Evolutionary conservation across 1,140 invertebrate genomes (phyloP).

Genomic region (Armadillidium nasatum): DNA sequence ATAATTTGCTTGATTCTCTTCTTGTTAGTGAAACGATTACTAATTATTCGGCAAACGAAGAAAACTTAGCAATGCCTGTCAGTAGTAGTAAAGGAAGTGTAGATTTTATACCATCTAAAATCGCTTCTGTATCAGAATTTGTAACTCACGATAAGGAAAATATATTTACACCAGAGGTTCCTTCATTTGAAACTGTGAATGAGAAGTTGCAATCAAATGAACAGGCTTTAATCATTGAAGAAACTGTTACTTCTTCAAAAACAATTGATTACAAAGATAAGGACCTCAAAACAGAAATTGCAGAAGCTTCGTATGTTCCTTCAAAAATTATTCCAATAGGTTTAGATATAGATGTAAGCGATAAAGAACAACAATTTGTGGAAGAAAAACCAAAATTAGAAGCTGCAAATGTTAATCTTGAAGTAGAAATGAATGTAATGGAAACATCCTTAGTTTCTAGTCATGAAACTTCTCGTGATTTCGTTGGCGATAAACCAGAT

Average conservation of each 20-base stretch:
- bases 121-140: no score
- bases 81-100: no score
- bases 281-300: slow-evolving; percentile 25
- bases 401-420: slow-evolving; percentile 24
- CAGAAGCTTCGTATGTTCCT: slow-evolving; percentile 32
- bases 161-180: no score
- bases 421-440: slow-evolving; percentile 30
- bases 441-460: slow-evolving; percentile 32
- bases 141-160: no score
- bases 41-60: no score
- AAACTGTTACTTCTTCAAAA: slow-evolving; percentile 30
- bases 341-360: slow-evolving; percentile 38
- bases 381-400: slow-evolving; percentile 29
- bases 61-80: no score
- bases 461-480: slow-evolving; percentile 31
- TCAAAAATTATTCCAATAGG: slow-evolving; percentile 37
- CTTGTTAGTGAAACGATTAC: no score
- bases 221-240: slow-evolving; percentile 31
- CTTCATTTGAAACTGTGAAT: no score
- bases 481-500: slow-evolving; percentile 7
- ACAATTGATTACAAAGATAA: slow-evolving; percentile 24
- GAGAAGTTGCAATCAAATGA: slow-evolving; percentile 22
- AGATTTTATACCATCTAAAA: no score
- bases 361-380: slow-evolving; percentile 39
- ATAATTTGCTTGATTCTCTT: slow-evolving; percentile 46